Base-by-base conservation (phyloP, 2,113 vertebrate species). In the Xiphorhynchus elegans region DNA sequence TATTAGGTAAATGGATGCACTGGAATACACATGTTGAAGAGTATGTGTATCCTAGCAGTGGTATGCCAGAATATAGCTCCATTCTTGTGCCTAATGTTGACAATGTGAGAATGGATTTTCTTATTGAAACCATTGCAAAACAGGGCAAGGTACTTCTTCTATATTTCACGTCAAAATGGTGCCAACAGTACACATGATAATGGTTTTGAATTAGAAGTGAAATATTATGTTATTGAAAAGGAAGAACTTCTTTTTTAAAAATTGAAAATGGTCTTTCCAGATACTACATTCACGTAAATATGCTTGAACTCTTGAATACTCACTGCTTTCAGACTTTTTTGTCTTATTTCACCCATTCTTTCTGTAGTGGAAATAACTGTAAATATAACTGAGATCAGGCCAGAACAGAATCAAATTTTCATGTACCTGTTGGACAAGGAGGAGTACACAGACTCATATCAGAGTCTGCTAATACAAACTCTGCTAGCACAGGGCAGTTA, bases 41-140 rank as follows among this genome's bases (percentile, higher is more conserved):
- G 33, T 99, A 99, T 12, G n/a, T 98, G 24, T 99, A 99, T 90
- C 99, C 99, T 1, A 89, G 97, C 6, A 97, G 98, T 42, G 68
- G 89, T 62, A 98, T 97, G 29, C 99, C 99, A 50, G 98, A 99
- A 23, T 99, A 99, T 55, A 85, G 97, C 90, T 99, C 99, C 64
- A 99, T 99, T 92, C 96, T 99, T 93, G 99, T 99, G 33, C 99
- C 99, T 70, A 99, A 99, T 90, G 99, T 99, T 37, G 99, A 99
- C 97, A 99, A 99, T 2, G 98, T 99, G 85, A 98, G 99, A 90
- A 99, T 98, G 17, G 98, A 99, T 93, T 99, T 99, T 94, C 98
- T 99, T 50, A 99, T 99, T 84, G 98, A 98, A 92, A 99, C 98
- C 60, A 98, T 99, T 1, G 98, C 99, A 17, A 99, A 98, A 87